Base-by-base conservation (phyloP, 2,888 invertebrate genomes). In the Cantharis flavilabris region DNA sequence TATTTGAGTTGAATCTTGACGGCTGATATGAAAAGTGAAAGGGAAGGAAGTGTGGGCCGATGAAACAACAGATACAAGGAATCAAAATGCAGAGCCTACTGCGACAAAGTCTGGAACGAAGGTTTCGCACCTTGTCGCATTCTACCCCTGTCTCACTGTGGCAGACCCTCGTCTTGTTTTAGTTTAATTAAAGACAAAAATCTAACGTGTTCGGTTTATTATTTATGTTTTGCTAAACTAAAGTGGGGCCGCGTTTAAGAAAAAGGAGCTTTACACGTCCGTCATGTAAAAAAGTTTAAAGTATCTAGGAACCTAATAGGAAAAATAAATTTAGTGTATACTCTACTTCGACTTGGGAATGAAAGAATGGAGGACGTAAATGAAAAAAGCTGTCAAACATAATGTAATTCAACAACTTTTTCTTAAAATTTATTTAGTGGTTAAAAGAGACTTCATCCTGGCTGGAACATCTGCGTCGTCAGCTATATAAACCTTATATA, bases 401-500 rank as follows among this genome's bases (percentile, higher is more conserved):
- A 49, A 49, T 49, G 49, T 49, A 49, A 49, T 49, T 49, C 49
- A 49, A 69, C 30, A 14, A 30, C 63, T 10, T 62, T 69, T 69
- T 70, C 30, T 26, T 70, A 70, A 73, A 73, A 73, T 73, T 73
- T 72, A 65, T 72, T 73, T 28, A 69, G 18, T 30, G 18, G 63
- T 69, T 73, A 70, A 73, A 73, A 70, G 73, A 69, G 69, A 62
- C 23, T 70, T 73, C 73, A 63, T 73, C 73, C 23, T 28, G 62
- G 63, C 63, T 69, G 18, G 75, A 72, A 76, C 71, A 75, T 76
- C 74, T 69, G 81, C 76, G 80, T 81, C 78, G 79, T 79, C 80
- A 79, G 76, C 80, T 74, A 75, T 76, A 80, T 75, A 77, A 80
- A 76, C 78, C 79, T 77, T 80, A 71, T 49, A 67, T 67, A 75